These are phyloP conservation scores for Phaethon lepturus DNA, from an alignment of 2,113 vertebrate species.

Conservation along the genomic window DNA sequence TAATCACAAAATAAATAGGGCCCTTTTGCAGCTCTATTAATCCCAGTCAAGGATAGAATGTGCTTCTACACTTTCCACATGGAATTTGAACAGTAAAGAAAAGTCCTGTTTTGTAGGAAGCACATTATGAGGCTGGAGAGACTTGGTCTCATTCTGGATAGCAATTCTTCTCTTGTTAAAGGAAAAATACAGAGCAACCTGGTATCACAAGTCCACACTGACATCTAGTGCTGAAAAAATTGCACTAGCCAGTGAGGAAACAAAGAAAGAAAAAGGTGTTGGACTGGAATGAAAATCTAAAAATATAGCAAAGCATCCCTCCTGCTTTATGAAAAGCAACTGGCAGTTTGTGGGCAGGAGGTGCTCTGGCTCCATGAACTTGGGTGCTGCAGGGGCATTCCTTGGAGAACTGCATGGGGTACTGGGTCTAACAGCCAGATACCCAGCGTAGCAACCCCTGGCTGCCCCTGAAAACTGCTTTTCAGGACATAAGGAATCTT, in stretches of 20 bases:
- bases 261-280: neutral
- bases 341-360: neutral
- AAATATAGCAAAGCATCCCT: neutral
- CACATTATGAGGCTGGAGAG: neutral
- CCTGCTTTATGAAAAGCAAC: neutral
- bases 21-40: neutral
- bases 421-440: neutral
- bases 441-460: neutral
- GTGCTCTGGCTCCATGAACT: neutral
- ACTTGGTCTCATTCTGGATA: neutral
- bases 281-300: neutral
- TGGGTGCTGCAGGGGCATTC: neutral
- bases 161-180: neutral
- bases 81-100: neutral
- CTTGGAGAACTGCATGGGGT: neutral
- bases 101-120: neutral
- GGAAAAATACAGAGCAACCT: neutral
- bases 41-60: neutral
- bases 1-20: neutral
- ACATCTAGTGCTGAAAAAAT: slow-evolving; percentile 79
- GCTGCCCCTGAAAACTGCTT: neutral
- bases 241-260: slow-evolving; percentile 37
- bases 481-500: neutral
- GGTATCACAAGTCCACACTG: slow-evolving; percentile 73
- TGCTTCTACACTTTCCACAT: neutral